Conservation (phyloP, 1,140 invertebrate genomes). For the Macrocentrus cingulum region DNA sequence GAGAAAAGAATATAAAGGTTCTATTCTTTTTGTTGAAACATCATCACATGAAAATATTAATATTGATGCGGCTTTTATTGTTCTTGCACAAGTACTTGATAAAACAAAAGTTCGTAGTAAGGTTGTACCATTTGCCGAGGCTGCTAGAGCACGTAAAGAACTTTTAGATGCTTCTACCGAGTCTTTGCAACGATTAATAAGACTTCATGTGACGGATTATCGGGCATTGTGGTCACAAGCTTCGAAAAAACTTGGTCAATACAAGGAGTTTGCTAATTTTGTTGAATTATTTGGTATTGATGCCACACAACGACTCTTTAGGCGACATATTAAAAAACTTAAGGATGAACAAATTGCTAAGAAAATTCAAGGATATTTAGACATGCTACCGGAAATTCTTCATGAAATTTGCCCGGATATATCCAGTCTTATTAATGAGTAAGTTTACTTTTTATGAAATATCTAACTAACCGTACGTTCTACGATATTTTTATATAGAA, state of each 20-base stretch:
- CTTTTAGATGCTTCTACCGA: conserved; percentile 86
- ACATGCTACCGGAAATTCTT: conserved; percentile 77
- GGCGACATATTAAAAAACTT: conserved; percentile 79
- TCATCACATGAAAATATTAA: conserved; percentile 97
- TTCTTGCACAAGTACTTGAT: conserved; percentile 91
- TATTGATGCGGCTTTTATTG: conserved; percentile 90
- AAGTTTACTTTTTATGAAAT: no score
- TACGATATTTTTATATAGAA: no score
- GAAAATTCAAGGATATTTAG: conserved; percentile 79
- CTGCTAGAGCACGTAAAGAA: conserved; percentile 82
- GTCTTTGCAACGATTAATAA: conserved; percentile 81
- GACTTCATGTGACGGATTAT: conserved; percentile 80
- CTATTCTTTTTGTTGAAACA: conserved; percentile 89
- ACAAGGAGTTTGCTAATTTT: conserved; percentile 88
- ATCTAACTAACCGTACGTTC: no score
- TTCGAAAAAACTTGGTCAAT: conserved; percentile 81
- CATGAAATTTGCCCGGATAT: conserved; percentile 83
- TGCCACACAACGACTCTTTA: conserved; percentile 77
- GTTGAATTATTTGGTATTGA: conserved; percentile 89
- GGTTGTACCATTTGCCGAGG: conserved; percentile 83
- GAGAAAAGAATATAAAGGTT: conserved; percentile 89
- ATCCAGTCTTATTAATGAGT: conserved; percentile 74
- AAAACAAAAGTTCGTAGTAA: conserved; percentile 69
- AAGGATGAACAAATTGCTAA: conserved; percentile 83
- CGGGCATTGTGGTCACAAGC: conserved; percentile 84